Percentiles rank a stretch among this genome's conserved stretches.
Evolutionary conservation across 2,888 invertebrate species (phyloP).

Genomic region (Chrysolina haemoptera): DNA sequence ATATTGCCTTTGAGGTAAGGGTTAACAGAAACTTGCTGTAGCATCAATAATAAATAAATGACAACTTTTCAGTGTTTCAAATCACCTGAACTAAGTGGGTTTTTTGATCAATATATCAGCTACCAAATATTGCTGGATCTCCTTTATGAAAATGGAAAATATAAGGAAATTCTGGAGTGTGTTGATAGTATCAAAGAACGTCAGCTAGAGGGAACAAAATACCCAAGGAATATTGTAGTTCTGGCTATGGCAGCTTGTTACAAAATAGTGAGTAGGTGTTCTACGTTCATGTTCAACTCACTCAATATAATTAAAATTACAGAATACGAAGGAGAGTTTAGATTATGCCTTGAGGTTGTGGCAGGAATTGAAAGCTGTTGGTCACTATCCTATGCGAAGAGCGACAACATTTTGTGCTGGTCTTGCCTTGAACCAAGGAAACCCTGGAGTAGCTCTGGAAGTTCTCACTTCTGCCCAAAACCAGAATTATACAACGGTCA

Average conservation of each 20-base stretch:
- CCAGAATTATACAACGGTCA: slow-evolving; percentile 77
- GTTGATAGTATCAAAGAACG: slow-evolving; percentile 76
- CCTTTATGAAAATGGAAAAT: slow-evolving; percentile 78
- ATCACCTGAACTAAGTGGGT: slow-evolving; percentile 74
- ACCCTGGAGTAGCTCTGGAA: slow-evolving; percentile 80
- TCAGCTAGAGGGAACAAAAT: slow-evolving; percentile 77
- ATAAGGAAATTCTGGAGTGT: slow-evolving; percentile 76
- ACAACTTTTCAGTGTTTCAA: slow-evolving; percentile 75
- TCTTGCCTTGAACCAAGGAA: slow-evolving; percentile 79
- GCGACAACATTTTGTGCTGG: slow-evolving; percentile 77
- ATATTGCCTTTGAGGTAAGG: slow-evolving; percentile 73
- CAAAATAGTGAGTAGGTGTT: slow-evolving; percentile 75
- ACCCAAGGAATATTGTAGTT: slow-evolving; percentile 79
- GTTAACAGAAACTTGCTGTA: not conserved
- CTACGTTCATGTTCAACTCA: not conserved
- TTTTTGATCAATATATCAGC: slow-evolving; percentile 81
- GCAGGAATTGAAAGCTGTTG: slow-evolving; percentile 73
- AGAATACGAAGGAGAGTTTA: slow-evolving; percentile 81
- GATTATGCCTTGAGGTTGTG: slow-evolving; percentile 77
- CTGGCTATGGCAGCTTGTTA: slow-evolving; percentile 81
- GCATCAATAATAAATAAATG: slow-evolving; percentile 26
- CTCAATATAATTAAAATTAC: slow-evolving; percentile 46
- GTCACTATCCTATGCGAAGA: slow-evolving; percentile 75
- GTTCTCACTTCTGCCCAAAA: slow-evolving; percentile 73
- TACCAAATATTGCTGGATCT: slow-evolving; percentile 82